phyloP scores from a whole-genome alignment of 2,888 invertebrate species.

The Macropis europaea region DNA sequence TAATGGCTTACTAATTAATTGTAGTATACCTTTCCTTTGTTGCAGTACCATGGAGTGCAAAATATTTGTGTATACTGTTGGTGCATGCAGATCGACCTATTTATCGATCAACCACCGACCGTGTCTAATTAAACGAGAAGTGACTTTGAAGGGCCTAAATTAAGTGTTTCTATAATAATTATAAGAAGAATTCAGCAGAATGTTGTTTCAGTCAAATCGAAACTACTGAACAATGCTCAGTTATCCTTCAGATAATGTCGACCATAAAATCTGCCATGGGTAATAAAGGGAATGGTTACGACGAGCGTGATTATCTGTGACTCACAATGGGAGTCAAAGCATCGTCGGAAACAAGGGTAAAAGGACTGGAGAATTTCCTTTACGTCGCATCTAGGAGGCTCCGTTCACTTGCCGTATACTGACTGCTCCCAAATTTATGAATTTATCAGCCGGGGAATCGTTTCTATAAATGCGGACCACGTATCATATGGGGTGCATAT shows the following conservation, averaged over 20 bases:
- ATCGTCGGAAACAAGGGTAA: constrained; percentile 30
- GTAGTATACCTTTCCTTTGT: no score
- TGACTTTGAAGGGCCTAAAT: no score
- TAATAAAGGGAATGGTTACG: constrained; percentile 42
- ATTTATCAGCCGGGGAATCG: constrained; percentile 63
- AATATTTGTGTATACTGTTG: no score
- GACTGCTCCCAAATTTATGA: constrained; percentile 58
- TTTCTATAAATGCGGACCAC: constrained; percentile 57
- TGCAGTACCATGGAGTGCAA: no score
- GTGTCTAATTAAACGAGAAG: no score
- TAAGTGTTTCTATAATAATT: no score
- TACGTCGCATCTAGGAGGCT: constrained; percentile 1
- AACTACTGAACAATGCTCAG: constrained; percentile 1
- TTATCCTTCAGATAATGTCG: constrained; percentile 13
- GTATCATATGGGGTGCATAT: constrained; percentile 62
- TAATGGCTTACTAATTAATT: no score
- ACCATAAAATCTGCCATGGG: constrained; percentile 41
- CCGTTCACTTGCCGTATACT: constrained; percentile 9
- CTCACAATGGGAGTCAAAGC: constrained; percentile 48
- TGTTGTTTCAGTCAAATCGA: background rate
- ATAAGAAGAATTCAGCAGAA: no score
- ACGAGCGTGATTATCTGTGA: constrained; percentile 43
- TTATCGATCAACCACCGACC: no score
- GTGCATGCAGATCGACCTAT: no score
- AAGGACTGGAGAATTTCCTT: constrained; percentile 7